These are phyloP conservation scores for Gnathonemus echidnorhynchus DNA, from an alignment of 2,113 vertebrate species.

Conservation along the genomic window DNA sequence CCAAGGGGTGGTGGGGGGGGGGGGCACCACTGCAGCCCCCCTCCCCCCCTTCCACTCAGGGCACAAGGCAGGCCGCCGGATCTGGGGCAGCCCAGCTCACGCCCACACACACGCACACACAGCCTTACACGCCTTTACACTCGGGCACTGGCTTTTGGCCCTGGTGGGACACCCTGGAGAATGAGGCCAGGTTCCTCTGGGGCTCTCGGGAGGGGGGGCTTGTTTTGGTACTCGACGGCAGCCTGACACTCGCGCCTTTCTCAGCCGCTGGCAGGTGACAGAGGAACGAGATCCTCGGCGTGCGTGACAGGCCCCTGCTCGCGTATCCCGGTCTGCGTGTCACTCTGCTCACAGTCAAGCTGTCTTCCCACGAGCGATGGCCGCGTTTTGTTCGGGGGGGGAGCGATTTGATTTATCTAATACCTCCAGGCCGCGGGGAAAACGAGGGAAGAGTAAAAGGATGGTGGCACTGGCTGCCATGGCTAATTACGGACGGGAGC, in stretches of 20 bases:
- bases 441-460: conserved; percentile 38
- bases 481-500: conserved; percentile 62
- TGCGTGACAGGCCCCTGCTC: conserved; percentile 63
- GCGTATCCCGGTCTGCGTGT: conserved; percentile 62
- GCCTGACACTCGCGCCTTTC: conserved; percentile 51
- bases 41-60: not conserved
- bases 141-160: not conserved
- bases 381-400: conserved; percentile 28
- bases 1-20: not conserved
- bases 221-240: not conserved
- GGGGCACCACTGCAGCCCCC: conserved; percentile 54
- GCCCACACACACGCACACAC: not conserved
- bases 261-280: conserved; percentile 73
- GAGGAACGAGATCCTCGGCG: conserved; percentile 71
- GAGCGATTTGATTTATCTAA: conserved; percentile 43
- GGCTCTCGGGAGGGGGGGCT: conserved; percentile 47
- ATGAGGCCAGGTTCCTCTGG: conserved; percentile 19
- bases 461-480: conserved; percentile 41
- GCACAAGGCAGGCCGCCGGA: not conserved
- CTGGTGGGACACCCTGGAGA: not conserved
- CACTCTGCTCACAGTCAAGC: conserved; percentile 69
- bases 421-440: conserved; percentile 26
- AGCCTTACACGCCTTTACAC: not conserved
- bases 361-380: conserved; percentile 55
- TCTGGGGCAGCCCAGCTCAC: not conserved